phyloP scores from a whole-genome alignment of 64 coral and sea anemone genomes.

The Porites australiensis region DNA sequence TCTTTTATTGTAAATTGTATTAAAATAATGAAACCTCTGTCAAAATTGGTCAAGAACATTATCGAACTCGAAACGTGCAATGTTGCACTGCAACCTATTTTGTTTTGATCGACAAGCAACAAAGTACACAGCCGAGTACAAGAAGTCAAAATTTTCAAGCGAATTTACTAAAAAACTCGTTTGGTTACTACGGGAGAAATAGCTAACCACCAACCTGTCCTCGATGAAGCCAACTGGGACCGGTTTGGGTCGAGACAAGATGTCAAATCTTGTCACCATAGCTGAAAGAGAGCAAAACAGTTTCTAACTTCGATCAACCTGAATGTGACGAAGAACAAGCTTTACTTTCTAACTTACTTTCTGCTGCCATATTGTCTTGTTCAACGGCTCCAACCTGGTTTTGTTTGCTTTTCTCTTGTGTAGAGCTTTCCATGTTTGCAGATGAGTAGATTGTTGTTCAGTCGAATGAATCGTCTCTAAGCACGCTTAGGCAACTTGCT shows the following conservation, averaged over 20 bases:
- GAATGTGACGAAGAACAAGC: neutral
- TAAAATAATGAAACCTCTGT: too few species aligned
- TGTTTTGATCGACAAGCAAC: too few species aligned
- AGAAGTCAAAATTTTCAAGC: neutral
- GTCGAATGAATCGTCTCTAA: conserved; percentile 20
- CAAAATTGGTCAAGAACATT: too few species aligned
- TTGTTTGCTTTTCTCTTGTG: conserved; percentile 84
- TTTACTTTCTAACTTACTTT: conserved; percentile 34
- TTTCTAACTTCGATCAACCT: neutral
- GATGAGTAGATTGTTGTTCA: neutral
- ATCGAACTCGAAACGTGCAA: too few species aligned
- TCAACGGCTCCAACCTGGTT: conserved; percentile 1
- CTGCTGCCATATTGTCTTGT: conserved; percentile 62
- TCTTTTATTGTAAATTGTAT: too few species aligned
- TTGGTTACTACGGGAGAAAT: neutral
- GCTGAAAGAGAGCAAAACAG: conserved; percentile 35
- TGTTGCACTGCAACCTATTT: too few species aligned
- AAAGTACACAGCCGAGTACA: neutral
- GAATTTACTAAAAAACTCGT: neutral
- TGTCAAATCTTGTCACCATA: conserved; percentile 70
- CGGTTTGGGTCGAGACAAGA: conserved; percentile 74
- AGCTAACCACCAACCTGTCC: conserved; percentile 69
- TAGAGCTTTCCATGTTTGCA: conserved; percentile 54
- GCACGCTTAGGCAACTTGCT: conserved; percentile 10
- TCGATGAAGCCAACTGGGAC: conserved; percentile 89